Conservation (phyloP, 2,113 vertebrate species). For the Mobula birostris region DNA sequence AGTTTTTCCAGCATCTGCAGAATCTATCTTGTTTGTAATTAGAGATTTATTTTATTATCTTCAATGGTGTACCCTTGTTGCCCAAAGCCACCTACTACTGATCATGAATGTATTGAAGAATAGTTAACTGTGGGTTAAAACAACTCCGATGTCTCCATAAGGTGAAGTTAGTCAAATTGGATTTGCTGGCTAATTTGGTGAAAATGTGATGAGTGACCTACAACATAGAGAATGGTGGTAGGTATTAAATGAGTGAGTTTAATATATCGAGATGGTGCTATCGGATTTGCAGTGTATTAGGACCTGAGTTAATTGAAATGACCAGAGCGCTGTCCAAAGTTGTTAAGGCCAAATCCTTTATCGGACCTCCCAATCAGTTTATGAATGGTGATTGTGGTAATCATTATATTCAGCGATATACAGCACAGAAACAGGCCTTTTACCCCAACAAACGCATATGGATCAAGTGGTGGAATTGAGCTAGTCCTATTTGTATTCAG, state of each 20-base stretch:
- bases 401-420: too few relatives aligned
- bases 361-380: not conserved
- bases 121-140: not conserved
- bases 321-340: too few relatives aligned
- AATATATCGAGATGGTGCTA: not conserved
- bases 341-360: not conserved
- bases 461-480: too few relatives aligned
- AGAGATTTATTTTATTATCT: too few relatives aligned
- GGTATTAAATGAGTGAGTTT: not conserved
- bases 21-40: too few relatives aligned
- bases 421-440: too few relatives aligned
- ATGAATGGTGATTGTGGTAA: not conserved
- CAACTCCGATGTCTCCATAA: too few relatives aligned
- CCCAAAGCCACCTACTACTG: not conserved
- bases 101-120: not conserved
- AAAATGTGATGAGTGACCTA: not conserved
- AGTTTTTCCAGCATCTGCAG: too few relatives aligned
- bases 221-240: not conserved
- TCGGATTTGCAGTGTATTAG: not conserved
- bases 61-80: not conserved
- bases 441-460: too few relatives aligned
- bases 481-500: too few relatives aligned
- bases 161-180: not conserved
- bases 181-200: not conserved
- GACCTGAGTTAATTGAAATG: not conserved